Percentiles rank a stretch among this genome's conserved stretches.
phyloP scores from a whole-genome alignment of 2,797 vertebrate species.

The Manis javanica region DNA sequence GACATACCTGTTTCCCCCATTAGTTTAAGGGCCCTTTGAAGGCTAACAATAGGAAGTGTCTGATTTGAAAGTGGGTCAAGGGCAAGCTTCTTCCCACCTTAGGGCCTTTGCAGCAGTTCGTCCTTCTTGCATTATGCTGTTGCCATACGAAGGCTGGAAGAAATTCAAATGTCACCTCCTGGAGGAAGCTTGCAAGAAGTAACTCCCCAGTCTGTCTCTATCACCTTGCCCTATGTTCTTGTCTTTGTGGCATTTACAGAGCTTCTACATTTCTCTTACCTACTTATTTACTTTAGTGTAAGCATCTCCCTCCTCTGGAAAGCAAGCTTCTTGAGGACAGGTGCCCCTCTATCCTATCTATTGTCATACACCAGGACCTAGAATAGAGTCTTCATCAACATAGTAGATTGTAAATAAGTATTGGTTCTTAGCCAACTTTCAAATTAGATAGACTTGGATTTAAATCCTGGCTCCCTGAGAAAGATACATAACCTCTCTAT shows the following conservation, averaged over 20 bases:
- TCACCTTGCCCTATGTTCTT: not conserved
- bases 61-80: not conserved
- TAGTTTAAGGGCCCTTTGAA: not conserved
- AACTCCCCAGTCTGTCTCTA: not conserved
- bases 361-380: not conserved
- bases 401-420: not conserved
- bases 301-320: not conserved
- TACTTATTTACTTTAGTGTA: not conserved
- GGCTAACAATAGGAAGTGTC: not conserved
- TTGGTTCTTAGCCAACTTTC: not conserved
- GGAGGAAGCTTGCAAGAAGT: not conserved
- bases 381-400: not conserved
- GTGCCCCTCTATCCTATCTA: too few species aligned
- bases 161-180: not conserved
- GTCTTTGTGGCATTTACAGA: not conserved
- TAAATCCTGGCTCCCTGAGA: not conserved
- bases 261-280: not conserved
- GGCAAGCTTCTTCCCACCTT: not conserved
- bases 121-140: not conserved
- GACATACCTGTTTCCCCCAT: not conserved
- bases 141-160: fast-evolving
- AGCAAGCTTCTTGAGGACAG: not conserved
- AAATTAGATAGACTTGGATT: not conserved
- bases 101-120: not conserved
- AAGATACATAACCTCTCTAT: not conserved